These are phyloP conservation scores for Delia radicum DNA, from an alignment of 1,140 invertebrate genomes.

Conservation along the genomic window DNA sequence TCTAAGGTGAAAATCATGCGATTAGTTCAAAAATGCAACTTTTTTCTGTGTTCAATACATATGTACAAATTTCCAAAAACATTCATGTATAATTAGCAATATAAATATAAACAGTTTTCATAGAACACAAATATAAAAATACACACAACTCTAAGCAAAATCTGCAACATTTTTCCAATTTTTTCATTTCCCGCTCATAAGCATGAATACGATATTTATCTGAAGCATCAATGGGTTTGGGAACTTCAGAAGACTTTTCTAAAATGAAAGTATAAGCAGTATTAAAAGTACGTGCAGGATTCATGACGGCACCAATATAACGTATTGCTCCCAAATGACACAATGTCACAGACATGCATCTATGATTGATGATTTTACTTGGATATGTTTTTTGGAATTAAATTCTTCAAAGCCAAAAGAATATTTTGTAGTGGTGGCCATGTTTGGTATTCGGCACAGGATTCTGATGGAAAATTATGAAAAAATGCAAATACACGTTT, in stretches of 20 bases:
- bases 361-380: conserved; percentile 72
- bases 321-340: conserved; percentile 86
- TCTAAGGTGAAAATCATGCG: too few species aligned
- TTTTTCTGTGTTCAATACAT: too few species aligned
- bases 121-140: too few species aligned
- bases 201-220: conserved; percentile 53
- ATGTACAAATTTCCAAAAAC: too few species aligned
- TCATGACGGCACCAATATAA: conserved; percentile 88
- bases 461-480: too few species aligned
- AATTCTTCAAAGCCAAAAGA: conserved; percentile 68
- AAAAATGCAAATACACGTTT: too few species aligned
- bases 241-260: conserved; percentile 39
- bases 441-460: not conserved
- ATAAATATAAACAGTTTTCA: too few species aligned
- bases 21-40: too few species aligned
- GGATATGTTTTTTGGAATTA: conserved; percentile 61
- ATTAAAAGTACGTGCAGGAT: conserved; percentile 83
- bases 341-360: conserved; percentile 86
- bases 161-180: not conserved
- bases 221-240: conserved; percentile 39
- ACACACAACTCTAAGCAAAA: not conserved
- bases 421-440: conserved; percentile 36
- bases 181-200: conserved; percentile 52
- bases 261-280: conserved; percentile 70
- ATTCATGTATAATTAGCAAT: too few species aligned